Percentiles rank a stretch among this genome's conserved stretches.
These are phyloP conservation scores for Lytechinus pictus DNA, from an alignment of 35 echinoderm and acorn worm species.

Conservation along the genomic window DNA sequence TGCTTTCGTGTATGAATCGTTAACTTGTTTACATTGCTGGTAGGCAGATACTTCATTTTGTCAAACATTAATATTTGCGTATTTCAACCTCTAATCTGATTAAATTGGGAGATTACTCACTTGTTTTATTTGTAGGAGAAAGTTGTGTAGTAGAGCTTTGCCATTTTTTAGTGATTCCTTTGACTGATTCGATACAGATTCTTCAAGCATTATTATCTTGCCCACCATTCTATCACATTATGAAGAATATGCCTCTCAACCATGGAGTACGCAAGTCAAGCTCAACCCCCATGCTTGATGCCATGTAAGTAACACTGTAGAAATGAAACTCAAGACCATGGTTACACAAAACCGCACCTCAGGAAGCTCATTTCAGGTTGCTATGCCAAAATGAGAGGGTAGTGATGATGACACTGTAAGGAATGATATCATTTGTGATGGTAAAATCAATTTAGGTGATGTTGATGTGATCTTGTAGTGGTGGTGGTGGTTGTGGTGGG, in stretches of 20 bases:
- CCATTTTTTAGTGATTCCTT: not conserved
- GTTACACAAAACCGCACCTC: too few species aligned
- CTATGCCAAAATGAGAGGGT: too few species aligned
- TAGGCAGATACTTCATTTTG: not conserved
- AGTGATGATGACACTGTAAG: too few species aligned
- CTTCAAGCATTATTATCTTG: constrained; percentile 90
- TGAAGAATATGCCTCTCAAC: constrained; percentile 74
- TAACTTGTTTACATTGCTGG: not conserved
- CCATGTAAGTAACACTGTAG: constrained; percentile 79
- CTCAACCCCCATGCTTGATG: constrained; percentile 95
- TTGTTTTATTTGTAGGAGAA: not conserved
- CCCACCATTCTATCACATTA: constrained; percentile 91
- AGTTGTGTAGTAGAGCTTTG: not conserved
- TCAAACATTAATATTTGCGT: not conserved
- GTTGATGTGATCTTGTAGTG: too few species aligned
- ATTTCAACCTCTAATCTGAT: not conserved
- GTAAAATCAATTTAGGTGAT: too few species aligned
- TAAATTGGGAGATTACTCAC: not conserved
- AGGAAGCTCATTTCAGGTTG: too few species aligned
- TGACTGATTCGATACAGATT: constrained; percentile 62
- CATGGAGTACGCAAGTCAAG: constrained; percentile 66
- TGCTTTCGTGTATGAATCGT: not conserved
- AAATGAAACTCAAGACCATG: too few species aligned
- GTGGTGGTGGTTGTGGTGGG: too few species aligned
- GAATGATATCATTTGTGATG: too few species aligned